A percentile compares a stretch with the other conserved stretches of the same genome.
These are phyloP conservation scores for Bombus ignitus DNA, from an alignment of 1,140 invertebrate species.

Conservation along the genomic window DNA sequence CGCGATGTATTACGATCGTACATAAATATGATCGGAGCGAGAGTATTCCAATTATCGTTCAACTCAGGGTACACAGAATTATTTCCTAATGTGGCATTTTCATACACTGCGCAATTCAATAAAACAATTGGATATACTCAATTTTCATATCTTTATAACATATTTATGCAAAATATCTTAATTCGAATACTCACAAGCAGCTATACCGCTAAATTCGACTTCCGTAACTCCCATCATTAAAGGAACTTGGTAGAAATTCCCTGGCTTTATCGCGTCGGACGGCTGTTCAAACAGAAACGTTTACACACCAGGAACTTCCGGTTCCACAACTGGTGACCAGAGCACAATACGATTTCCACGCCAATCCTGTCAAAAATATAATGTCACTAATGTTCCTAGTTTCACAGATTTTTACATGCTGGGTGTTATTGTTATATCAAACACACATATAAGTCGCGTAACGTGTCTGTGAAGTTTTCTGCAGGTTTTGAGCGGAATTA, in stretches of 20 bases:
- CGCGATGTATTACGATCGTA: slow-evolving; percentile 82
- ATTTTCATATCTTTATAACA: not conserved
- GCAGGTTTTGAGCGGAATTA: slow-evolving; percentile 84
- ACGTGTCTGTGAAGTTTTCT: slow-evolving; percentile 65
- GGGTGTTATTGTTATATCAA: not conserved
- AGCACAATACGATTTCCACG: slow-evolving; percentile 84
- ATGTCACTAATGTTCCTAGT: too few relatives aligned
- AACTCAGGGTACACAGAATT: slow-evolving; percentile 79
- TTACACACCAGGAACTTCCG: slow-evolving; percentile 85
- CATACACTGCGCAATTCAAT: slow-evolving; percentile 71
- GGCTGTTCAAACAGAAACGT: slow-evolving; percentile 86
- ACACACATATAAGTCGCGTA: slow-evolving; percentile 63
- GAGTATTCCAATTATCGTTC: slow-evolving; percentile 81
- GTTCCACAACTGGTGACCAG: slow-evolving; percentile 87
- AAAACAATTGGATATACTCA: too few relatives aligned
- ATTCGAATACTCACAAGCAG: slow-evolving; percentile 49
- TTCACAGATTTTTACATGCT: too few relatives aligned
- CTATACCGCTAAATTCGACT: slow-evolving; percentile 85
- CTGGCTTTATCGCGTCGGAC: slow-evolving; percentile 82
- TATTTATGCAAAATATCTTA: not conserved
- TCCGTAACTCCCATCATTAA: slow-evolving; percentile 86
- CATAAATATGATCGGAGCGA: slow-evolving; percentile 83
- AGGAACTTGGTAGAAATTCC: slow-evolving; percentile 86
- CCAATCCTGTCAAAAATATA: slow-evolving; percentile 80
- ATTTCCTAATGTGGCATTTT: slow-evolving; percentile 58